Evolutionary conservation across 1,140 invertebrate species (phyloP), one percentile per base, ranked within the genome.

Genomic region (Bombus haemorrhoidalis): DNA sequence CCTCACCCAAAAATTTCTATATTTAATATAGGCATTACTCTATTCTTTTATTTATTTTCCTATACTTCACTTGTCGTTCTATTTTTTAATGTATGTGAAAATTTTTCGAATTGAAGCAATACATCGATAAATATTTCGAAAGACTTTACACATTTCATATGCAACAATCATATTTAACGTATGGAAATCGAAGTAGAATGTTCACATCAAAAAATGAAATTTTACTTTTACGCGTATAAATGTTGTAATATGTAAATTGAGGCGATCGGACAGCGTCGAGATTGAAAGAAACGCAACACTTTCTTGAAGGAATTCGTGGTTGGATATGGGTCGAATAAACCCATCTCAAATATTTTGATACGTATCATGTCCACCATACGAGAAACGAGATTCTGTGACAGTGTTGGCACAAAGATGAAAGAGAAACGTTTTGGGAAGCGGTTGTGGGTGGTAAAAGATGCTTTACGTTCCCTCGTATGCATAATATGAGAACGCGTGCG

Each of bases 371-470:
- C 86, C 76, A 43, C 28, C 10, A 9, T 53, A 57, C 71, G 37
- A 73, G 34, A 57, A 53, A 53, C 41, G 82, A 78, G 62, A 53
- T n/a, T 39, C 28, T 39, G 57, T 41, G 83, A 66, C 72, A n/a
- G 76, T 43, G 78, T 77, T 69, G 84, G 68, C 88, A 73, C 80
- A 64, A 41, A 59, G 53, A 80, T 41, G 83, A 71, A 74, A 66
- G 78, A 86, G 83, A 72, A 83, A 76, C 78, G 83, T 86, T 90
- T 88, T 84, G 74, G 81, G 88, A 88, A 83, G 74, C 87, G 81
- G 57, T 90, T 90, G 89, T 88, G 88, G 89, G 88, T 88, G 86
- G 88, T 90, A 86, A 90, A 86, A 81, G 47, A 77, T 66, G 64
- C 77, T 75, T 85, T 81, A 69, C 41, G 76, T 83, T 81, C 75